Evolutionary conservation across 1,140 invertebrate genomes (phyloP), one percentile per base, ranked within the genome.

Genomic region (Eueides isabella): DNA sequence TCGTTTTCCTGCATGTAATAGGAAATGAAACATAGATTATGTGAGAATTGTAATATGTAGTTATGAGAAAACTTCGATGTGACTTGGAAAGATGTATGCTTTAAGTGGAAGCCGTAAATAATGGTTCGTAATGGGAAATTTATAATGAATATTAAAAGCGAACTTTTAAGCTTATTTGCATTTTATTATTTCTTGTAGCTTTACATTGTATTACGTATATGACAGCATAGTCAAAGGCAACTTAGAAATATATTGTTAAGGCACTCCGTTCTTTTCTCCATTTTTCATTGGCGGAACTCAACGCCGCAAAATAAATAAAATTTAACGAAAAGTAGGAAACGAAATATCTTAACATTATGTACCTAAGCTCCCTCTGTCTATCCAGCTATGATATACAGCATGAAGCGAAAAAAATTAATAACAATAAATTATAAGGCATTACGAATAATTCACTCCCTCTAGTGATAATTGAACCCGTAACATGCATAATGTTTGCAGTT

Each of bases 51-150:
- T 55, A 55, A 55, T 26, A 55, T 23, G 48, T 26, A 55, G 11
- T 55, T 55, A 55, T 55, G 48, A 55, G 48, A 55, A 55, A 55
- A 26, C 48, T 55, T 26, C 19, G 48, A 55, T 4, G 48, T 55
- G 48, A 55, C 48, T 55, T 55, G 23, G 48, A 55, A 23, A 55
- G 23, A 26, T 55, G 48, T 26, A 26, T 55, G 23, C 7, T 55
- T 55, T 55, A 55, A 26, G 2, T 55, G 48, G 48, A 55, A 23
- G 12, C 26, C 7, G 12, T 55, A 55, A 23, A 55, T 23, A 55
- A 5, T 9, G 5, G 11, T 38, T 38, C 12, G 12, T 38, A 38
- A 12, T 38, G 11, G 11, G 4, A 26, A 1, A 9, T 55, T 55
- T 55, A 26, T 55, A 19, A 3, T 26, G 35, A 1, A 38, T 16